phyloP scores from a whole-genome alignment of 2,888 invertebrate species.

The Erpobdella octoculata region DNA sequence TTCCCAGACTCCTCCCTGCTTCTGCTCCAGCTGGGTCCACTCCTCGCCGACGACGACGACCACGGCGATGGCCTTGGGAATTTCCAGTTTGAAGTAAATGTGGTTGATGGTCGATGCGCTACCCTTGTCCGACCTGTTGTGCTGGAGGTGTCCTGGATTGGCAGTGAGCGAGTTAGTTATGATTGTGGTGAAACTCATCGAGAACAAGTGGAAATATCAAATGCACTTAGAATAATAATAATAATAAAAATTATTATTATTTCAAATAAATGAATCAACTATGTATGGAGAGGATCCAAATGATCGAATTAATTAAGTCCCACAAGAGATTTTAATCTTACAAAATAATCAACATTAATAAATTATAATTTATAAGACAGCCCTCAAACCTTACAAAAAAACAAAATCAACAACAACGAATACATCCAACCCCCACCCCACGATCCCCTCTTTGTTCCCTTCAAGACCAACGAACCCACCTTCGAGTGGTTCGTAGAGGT shows the following conservation, averaged over 20 bases:
- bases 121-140: constrained; percentile 36
- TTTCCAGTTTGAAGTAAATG: constrained; percentile 41
- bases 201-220: neutral
- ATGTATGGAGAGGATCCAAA: too few species aligned
- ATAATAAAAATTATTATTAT: neutral
- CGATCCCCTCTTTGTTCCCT: too few species aligned
- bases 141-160: constrained; percentile 29
- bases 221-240: too few species aligned
- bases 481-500: constrained; percentile 46
- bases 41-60: constrained; percentile 50
- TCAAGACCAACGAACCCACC: constrained; percentile 18
- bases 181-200: neutral
- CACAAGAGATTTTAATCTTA: too few species aligned
- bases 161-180: neutral
- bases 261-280: too few species aligned
- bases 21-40: constrained; percentile 48
- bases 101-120: constrained; percentile 32
- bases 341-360: too few species aligned
- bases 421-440: too few species aligned
- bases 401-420: too few species aligned
- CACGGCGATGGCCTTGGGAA: constrained; percentile 49
- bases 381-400: too few species aligned
- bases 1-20: constrained; percentile 43
- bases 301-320: too few species aligned
- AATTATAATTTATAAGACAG: too few species aligned